Percentiles rank a stretch among this genome's conserved stretches.
Evolutionary conservation across 2,113 vertebrate genomes (phyloP).

Genomic region (Leucosticte australis): DNA sequence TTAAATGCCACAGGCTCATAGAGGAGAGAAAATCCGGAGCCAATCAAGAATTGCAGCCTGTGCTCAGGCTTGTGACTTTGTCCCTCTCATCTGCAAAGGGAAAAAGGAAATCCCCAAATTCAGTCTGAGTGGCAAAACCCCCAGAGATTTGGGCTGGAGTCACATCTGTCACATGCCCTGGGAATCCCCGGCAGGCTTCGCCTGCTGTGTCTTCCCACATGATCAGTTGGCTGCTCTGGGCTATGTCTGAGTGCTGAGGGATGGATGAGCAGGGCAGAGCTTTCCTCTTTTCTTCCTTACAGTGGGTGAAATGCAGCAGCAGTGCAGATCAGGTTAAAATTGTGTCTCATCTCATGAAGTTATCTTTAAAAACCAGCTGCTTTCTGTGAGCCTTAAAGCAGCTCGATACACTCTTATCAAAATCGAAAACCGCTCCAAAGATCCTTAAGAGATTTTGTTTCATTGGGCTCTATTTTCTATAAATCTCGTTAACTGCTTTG

Average conservation of each 20-base stretch:
- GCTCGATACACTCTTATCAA: not conserved
- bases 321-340: not conserved
- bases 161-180: not conserved
- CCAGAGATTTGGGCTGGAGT: not conserved
- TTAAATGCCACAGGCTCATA: conserved; percentile 52
- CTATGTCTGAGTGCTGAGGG: conserved; percentile 10
- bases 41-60: fast-evolving
- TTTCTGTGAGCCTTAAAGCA: not conserved
- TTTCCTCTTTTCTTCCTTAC: not conserved
- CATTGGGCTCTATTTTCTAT: not conserved
- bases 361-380: not conserved
- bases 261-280: conserved; percentile 60
- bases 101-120: not conserved
- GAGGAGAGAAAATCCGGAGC: not conserved
- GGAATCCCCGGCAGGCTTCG: not conserved
- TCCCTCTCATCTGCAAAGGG: not conserved
- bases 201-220: not conserved
- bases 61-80: not conserved
- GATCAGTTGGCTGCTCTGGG: not conserved
- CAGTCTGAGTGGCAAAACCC: not conserved
- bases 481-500: not conserved
- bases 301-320: not conserved
- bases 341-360: not conserved
- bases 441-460: not conserved
- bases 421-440: not conserved